Percentiles rank a stretch among this genome's conserved stretches.
Evolutionary conservation across 2,888 invertebrate genomes (phyloP).

Genomic region (Cephus rjabovi): DNA sequence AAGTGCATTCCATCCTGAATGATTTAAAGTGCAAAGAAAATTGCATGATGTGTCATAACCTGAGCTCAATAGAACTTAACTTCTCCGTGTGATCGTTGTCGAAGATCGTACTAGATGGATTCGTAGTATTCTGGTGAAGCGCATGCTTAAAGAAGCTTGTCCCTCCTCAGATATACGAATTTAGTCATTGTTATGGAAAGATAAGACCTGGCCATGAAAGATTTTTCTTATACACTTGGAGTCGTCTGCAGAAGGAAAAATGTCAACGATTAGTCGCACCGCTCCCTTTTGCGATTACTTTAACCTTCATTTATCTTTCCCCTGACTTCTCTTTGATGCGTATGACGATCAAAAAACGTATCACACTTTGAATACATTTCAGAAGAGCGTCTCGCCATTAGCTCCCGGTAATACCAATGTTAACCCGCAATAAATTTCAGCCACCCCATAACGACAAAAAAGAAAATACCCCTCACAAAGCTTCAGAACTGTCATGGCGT

Average conservation of each 20-base stretch:
- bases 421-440: neutral
- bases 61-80: slow-evolving; percentile 17
- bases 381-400: too few relatives aligned
- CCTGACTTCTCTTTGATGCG: neutral
- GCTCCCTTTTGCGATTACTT: neutral
- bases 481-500: neutral
- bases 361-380: too few relatives aligned
- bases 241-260: neutral
- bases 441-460: neutral
- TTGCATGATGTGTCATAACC: neutral
- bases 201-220: neutral
- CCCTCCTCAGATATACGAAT: slow-evolving; percentile 4
- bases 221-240: neutral
- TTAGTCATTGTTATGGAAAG: slow-evolving; percentile 8
- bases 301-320: neutral
- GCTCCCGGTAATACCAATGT: neutral
- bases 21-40: neutral
- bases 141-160: slow-evolving; percentile 10
- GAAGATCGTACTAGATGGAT: slow-evolving; percentile 21
- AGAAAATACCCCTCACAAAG: neutral
- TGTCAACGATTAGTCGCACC: neutral
- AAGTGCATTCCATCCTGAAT: neutral
- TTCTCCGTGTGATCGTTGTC: slow-evolving; percentile 15
- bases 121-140: slow-evolving; percentile 22
- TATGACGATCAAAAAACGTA: neutral